Base-by-base conservation (phyloP, 1,140 invertebrate species). In the Leguminivora glycinivorella region DNA sequence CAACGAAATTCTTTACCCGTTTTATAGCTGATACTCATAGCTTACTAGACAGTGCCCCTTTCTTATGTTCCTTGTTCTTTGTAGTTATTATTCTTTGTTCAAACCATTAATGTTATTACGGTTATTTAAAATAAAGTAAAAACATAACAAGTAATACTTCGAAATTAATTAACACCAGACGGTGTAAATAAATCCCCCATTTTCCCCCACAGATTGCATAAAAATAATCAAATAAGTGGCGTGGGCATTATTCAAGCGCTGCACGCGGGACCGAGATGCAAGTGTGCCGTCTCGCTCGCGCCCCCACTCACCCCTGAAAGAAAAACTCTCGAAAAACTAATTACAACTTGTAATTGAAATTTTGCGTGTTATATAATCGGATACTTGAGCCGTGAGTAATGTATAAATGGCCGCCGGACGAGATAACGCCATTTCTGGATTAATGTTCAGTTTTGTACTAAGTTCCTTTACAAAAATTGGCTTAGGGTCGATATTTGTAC, bases 281-380 rank as follows among this genome's bases (percentile, higher is more conserved):
- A 25, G 40, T 38, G 67, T 76, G 67, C 70, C 67, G 25, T 83
- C 77, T 71, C 81, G 29, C 75, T 85, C 85, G 47, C 81, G 68
- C 75, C 69, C 38, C 67, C 75, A 82, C 82, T 80, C 82, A 80
- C 87, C 85, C 85, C 86, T 87, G 90, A 91, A 92, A 92, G 92
- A 92, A 92, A 92, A 92, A 92, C 90, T 92, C 91, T 91, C 91
- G 85, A 92, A 92, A 92, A 92, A 92, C 91, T 92, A 92, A 92
- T 92, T 92, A 92, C 90, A 92, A 92, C 83, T 92, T 92, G 91
- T 92, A 92, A 92, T 92, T 92, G 91, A 92, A 92, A 92, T 92
- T 92, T 92, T 92, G 90, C 91, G 91, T 92, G 91, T 92, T 92
- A 92, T 90, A 92, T 92, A 92, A 92, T 92, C 91, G 90, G 87